Evolutionary conservation across 2,797 vertebrate species (phyloP), one percentile per base, ranked within the genome.

Genomic region (Decapterus maruadsi): DNA sequence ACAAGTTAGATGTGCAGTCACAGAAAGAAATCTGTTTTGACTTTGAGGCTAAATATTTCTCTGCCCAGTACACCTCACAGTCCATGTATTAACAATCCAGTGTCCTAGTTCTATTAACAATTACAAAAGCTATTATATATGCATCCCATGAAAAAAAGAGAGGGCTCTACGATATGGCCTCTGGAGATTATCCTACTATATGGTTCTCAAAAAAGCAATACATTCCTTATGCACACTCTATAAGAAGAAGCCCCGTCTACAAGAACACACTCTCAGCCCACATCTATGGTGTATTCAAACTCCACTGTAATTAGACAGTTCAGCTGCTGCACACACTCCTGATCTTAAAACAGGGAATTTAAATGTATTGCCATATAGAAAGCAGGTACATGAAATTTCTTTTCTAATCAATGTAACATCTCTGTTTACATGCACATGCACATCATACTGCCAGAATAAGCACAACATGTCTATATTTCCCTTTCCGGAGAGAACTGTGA

Each of bases 161-260:
- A 58, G 22, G 36, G 17, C 29, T 50, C 8, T 31, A 45, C 16
- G 20, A 14, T n/a, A 14, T 55, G 54, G 31, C 40, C 58, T 57
- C 62, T 3, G 0, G 58, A 58, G 56, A 63, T 64, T 43, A 54
- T 26, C n/a, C 50, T 38, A 20, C 43, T 51, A 34, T 51, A 26
- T 13, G 43, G 6, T 26, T 65, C n/a, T 59, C 4, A 48, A 61
- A 58, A 42, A 64, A 78, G 65, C 57, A 74, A 48, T 29, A 22
- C 17, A 67, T 75, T 65, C 38, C 16, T 56, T n/a, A 56, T 68
- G 56, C 11, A 68, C 19, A 4, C 16, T 65, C 63, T 77, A 83
- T 77, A 83, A 79, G 63, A 84, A 82, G 72, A 86, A 64, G 59
- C 59, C 58, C 40, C 73, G 42, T 63, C 55, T 53, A 31, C 7